phyloP scores from a whole-genome alignment of 2,797 vertebrate species.

The Triplophysa bombifrons region DNA sequence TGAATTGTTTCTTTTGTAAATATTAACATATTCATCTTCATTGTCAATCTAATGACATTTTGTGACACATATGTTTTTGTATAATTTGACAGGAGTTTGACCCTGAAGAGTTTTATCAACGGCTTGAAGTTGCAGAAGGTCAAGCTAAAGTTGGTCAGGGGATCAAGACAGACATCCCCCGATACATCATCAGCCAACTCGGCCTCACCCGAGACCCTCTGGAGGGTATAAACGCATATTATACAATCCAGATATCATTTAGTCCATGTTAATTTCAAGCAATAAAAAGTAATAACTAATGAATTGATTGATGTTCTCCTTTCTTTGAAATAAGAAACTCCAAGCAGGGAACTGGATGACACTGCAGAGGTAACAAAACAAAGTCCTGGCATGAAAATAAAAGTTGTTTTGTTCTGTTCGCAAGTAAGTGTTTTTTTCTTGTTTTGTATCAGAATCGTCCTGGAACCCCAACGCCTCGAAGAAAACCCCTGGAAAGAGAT shows the following conservation, averaged over 20 bases:
- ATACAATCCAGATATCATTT: not conserved
- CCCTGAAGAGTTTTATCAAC: constrained; percentile 95
- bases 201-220: constrained; percentile 89
- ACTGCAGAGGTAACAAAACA: constrained; percentile 74
- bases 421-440: not conserved
- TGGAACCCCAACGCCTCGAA: constrained; percentile 74
- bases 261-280: not conserved
- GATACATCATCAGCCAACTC: constrained; percentile 94
- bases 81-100: constrained; percentile 88
- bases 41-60: not conserved
- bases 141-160: constrained; percentile 92
- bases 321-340: constrained; percentile 77
- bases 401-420: constrained; percentile 1
- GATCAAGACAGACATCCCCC: constrained; percentile 93
- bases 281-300: not conserved
- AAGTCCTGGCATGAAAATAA: constrained; percentile 1
- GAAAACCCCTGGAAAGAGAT: constrained; percentile 91
- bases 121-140: constrained; percentile 95
- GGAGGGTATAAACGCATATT: constrained; percentile 76
- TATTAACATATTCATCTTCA: no score
- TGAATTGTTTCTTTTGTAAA: not conserved
- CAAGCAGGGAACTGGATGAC: constrained; percentile 78
- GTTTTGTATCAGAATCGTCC: constrained; percentile 55
- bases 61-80: not conserved
- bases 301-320: constrained; percentile 20